A percentile compares a stretch with the other conserved stretches of the same genome.
Evolutionary conservation across 2,888 invertebrate genomes (phyloP).

Genomic region (Augochlorella aurata): DNA sequence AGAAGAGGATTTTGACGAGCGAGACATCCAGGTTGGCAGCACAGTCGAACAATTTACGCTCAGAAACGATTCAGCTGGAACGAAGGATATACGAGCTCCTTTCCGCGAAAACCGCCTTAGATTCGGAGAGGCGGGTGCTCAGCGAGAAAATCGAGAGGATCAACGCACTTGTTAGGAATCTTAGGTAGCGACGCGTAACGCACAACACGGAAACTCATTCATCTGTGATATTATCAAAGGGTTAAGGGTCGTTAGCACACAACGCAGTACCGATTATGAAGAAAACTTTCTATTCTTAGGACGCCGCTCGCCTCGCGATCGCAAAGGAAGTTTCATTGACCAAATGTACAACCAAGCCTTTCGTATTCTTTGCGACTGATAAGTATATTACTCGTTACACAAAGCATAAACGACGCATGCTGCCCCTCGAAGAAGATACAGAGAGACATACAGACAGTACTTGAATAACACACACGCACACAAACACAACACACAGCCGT

Average conservation of each 20-base stretch:
- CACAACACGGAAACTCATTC: constrained; percentile 81
- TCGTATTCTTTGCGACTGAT: constrained; percentile 52
- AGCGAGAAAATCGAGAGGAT: constrained; percentile 77
- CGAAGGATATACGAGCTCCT: constrained; percentile 75
- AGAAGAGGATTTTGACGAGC: constrained; percentile 73
- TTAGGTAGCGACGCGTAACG: constrained; percentile 79
- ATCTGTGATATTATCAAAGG: constrained; percentile 81
- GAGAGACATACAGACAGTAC: background rate
- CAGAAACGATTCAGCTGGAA: constrained; percentile 76
- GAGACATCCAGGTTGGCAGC: constrained; percentile 75
- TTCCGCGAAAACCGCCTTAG: constrained; percentile 73
- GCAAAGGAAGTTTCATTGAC: constrained; percentile 59
- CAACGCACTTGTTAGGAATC: constrained; percentile 76
- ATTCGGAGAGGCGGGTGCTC: constrained; percentile 75
- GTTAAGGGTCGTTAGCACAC: constrained; percentile 78
- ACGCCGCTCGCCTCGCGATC: background rate
- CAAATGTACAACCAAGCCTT: constrained; percentile 68
- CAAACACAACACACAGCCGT: constrained; percentile 9
- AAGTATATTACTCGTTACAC: constrained; percentile 25
- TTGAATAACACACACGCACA: background rate
- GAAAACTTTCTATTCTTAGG: constrained; percentile 11
- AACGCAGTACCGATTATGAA: constrained; percentile 51
- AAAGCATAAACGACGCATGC: background rate
- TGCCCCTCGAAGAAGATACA: background rate
- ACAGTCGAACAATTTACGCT: constrained; percentile 74